Conservation (phyloP, 1,140 invertebrate genomes). For the Anastrepha ludens region DNA sequence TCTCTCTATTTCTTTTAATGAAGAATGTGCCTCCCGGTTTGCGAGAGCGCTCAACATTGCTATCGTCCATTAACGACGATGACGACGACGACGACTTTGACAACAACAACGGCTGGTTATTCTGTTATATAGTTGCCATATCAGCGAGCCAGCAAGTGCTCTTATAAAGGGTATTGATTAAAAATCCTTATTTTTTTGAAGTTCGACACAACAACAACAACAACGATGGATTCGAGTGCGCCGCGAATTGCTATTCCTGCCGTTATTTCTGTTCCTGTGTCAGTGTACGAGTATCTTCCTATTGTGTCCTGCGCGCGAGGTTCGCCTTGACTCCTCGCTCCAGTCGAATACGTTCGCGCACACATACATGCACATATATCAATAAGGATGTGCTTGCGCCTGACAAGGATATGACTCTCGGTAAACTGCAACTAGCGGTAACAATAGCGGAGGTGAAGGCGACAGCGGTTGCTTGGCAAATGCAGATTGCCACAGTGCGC, state of each 20-base stretch:
- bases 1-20: constrained; percentile 33
- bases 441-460: neutral
- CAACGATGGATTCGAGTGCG: neutral
- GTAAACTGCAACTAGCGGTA: constrained; percentile 26
- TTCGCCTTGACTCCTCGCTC: neutral
- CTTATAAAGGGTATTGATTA: constrained; percentile 53
- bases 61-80: neutral
- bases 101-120: neutral
- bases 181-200: constrained; percentile 42
- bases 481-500: neutral
- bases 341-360: neutral
- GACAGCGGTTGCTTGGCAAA: neutral
- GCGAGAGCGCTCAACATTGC: neutral
- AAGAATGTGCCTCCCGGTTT: neutral
- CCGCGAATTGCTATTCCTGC: neutral
- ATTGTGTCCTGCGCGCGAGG: constrained; percentile 35
- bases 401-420: constrained; percentile 34
- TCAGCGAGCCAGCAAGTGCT: constrained; percentile 46
- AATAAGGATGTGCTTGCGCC: constrained; percentile 38
- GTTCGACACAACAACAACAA: constrained; percentile 37
- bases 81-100: neutral
- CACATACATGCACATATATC: neutral
- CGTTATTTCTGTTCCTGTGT: constrained; percentile 17
- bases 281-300: constrained; percentile 10
- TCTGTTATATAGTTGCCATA: constrained; percentile 54